These are phyloP conservation scores for Mimumesa dahlbomi DNA, from an alignment of 2,888 invertebrate species.

Conservation along the genomic window DNA sequence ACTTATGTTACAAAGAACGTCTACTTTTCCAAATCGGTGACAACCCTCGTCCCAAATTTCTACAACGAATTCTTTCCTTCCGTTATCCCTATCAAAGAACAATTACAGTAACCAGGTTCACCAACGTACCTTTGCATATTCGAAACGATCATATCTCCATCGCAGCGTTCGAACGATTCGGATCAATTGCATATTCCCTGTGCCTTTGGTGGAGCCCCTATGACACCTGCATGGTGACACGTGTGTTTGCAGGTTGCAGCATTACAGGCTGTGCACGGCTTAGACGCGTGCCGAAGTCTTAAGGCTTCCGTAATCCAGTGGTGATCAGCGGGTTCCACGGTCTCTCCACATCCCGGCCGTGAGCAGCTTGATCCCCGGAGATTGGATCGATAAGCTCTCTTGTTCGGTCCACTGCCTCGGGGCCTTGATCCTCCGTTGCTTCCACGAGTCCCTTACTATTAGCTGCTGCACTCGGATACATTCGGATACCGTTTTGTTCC, in stretches of 20 bases:
- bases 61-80: too few relatives aligned
- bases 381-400: constrained; percentile 68
- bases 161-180: background rate
- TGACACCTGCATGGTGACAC: too few relatives aligned
- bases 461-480: background rate
- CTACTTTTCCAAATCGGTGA: too few relatives aligned
- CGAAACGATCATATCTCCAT: too few relatives aligned
- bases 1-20: too few relatives aligned
- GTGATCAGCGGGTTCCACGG: constrained; percentile 57
- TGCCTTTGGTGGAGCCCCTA: background rate
- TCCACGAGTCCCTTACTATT: constrained; percentile 16
- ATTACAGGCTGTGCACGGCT: constrained; percentile 37
- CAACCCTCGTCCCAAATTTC: too few relatives aligned
- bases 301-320: constrained; percentile 62
- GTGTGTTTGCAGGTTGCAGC: constrained; percentile 5
- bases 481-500: background rate
- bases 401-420: constrained; percentile 45
- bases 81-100: too few relatives aligned
- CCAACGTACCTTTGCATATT: too few relatives aligned
- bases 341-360: constrained; percentile 8
- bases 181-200: background rate
- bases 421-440: constrained; percentile 15
- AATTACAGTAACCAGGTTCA: too few relatives aligned
- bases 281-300: constrained; percentile 60
- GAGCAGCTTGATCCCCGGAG: constrained; percentile 59